Base-by-base conservation (phyloP, 2,797 vertebrate species). In the Aselliscus stoliczkanus region DNA sequence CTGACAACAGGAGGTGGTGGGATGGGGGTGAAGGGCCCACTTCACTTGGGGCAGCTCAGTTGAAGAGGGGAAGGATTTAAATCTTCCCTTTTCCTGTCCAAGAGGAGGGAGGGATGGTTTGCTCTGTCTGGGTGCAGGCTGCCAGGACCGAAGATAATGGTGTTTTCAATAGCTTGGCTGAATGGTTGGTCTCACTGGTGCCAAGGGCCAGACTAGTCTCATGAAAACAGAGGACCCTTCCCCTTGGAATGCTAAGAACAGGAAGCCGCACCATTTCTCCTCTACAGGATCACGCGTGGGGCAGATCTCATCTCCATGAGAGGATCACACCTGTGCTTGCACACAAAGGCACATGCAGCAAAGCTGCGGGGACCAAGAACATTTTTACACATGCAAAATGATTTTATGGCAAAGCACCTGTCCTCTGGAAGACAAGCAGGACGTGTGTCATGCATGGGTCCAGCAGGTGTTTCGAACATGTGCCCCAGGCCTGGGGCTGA, bases 211-310 rank as follows among this genome's bases (percentile, higher is more conserved):
- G 29, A 34, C 82, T 29, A 44, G 73, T 39, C 20, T n/a, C 12
- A 15, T 31, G 37, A 21, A 14, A 64, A 23, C 25, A 13, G 44
- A n/a, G 42, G 29, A 4, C 11, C 27, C 44, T 13, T 5, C 10
- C 9, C 4, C 42, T 4, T 4, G 37, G 69, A 47, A n/a, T 23
- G 25, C 21, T 18, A 9, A 56, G 0, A 10, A 27, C 9, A 2
- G 8, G 31, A 34, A 29, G n/a, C 18, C 7, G 12, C 14, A 3
- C 69, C 9, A 25, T 52, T 2, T 64, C 15, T 39, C 54, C 52
- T 29, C 14, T 37, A 2, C 10, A 12, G 42, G 52, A 21, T 21
- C 10, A 2, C 0, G 0, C 14, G 2, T 8, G 11, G 56, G 21
- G 20, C 18, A 27, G 75, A 23, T 69, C 31, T 76, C n/a, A 9